phyloP scores from a whole-genome alignment of 2,888 invertebrate species.

The Ischnus inquisitorius region DNA sequence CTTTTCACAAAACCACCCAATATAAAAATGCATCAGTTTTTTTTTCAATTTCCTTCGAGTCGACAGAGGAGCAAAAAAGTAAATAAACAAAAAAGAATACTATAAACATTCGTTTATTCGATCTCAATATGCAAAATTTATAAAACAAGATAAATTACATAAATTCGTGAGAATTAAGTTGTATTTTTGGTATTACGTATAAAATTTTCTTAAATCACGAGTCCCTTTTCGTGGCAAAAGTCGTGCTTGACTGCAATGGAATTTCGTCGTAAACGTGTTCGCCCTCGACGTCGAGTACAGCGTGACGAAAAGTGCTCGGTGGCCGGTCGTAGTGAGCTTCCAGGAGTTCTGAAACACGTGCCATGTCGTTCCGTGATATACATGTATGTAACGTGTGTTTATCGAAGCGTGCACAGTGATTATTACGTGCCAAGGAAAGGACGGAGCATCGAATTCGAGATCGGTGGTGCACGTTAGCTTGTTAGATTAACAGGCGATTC shows the following conservation, averaged over 20 bases:
- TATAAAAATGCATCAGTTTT: too few species aligned
- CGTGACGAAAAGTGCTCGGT: conserved; percentile 74
- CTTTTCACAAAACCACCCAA: not conserved
- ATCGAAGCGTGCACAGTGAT: not conserved
- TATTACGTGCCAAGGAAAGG: conserved; percentile 19
- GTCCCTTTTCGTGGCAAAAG: conserved; percentile 60
- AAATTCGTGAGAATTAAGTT: conserved; percentile 21
- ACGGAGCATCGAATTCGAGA: conserved; percentile 29
- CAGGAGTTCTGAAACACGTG: conserved; percentile 85
- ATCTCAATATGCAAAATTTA: not conserved
- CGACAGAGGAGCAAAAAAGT: not conserved
- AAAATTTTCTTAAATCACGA: conserved; percentile 26
- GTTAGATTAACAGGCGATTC: conserved; percentile 28
- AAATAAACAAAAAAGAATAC: not conserved
- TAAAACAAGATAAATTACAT: not conserved
- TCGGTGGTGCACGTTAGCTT: conserved; percentile 28
- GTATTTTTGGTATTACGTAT: conserved; percentile 2
- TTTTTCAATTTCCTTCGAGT: too few species aligned
- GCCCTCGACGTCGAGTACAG: conserved; percentile 82
- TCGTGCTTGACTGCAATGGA: conserved; percentile 82
- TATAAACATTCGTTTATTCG: conserved; percentile 13
- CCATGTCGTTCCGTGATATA: conserved; percentile 70
- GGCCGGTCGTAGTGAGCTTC: conserved; percentile 88
- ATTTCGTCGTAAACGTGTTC: conserved; percentile 91
- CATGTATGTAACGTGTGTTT: conserved; percentile 27